Conservation (phyloP, 2,113 vertebrate genomes). For the Cyanoramphus novaezelandiae region DNA sequence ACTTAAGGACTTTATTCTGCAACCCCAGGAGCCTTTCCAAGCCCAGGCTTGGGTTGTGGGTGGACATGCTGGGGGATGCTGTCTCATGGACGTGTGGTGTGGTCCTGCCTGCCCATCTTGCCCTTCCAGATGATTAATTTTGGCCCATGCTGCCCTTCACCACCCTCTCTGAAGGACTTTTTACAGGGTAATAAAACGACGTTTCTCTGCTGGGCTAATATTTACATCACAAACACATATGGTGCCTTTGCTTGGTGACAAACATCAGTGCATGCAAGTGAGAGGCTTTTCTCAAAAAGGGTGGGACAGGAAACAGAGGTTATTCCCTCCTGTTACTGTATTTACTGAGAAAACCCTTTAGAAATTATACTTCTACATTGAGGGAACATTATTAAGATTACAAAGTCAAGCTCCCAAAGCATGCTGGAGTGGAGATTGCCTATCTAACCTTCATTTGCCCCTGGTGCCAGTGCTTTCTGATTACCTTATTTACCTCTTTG, state of each 20-base stretch:
- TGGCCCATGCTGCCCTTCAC: background rate
- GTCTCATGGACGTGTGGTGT: rapidly evolving
- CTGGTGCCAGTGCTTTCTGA: background rate
- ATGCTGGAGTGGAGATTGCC: background rate
- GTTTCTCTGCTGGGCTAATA: conserved; percentile 45
- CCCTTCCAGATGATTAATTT: background rate
- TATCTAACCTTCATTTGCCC: conserved; percentile 29
- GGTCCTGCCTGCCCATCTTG: background rate
- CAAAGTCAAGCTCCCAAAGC: background rate
- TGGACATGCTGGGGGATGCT: rapidly evolving
- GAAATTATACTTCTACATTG: rapidly evolving
- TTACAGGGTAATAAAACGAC: background rate
- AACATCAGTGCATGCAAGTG: background rate
- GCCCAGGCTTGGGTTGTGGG: background rate
- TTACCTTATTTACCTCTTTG: background rate
- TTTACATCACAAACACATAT: conserved; percentile 55
- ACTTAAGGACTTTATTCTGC: background rate
- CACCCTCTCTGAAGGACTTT: background rate
- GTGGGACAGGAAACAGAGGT: background rate
- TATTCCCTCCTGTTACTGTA: background rate
- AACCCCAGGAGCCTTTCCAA: background rate
- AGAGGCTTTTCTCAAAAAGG: conserved; percentile 16
- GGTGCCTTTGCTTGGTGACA: conserved; percentile 42
- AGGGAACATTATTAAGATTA: background rate
- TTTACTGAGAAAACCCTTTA: background rate